A percentile compares a stretch with the other conserved stretches of the same genome.
phyloP scores from a whole-genome alignment of 2,888 invertebrate genomes.

The Beris morrisii region DNA sequence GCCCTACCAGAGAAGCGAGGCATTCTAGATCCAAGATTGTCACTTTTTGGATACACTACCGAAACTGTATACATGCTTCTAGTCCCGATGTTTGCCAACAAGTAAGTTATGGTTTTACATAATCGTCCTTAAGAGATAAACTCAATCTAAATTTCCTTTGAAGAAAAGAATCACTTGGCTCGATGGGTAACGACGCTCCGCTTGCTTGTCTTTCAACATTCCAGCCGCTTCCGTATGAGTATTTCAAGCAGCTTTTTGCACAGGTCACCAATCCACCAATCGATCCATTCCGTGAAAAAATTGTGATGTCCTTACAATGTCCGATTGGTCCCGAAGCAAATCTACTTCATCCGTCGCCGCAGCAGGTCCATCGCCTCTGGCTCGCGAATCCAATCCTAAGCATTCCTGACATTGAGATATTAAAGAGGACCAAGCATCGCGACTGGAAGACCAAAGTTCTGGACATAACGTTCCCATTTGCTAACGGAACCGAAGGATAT shows the following conservation, averaged over 20 bases:
- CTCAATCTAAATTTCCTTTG: not conserved
- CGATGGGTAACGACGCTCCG: constrained; percentile 99
- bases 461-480: constrained; percentile 83
- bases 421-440: constrained; percentile 80
- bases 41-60: constrained; percentile 90
- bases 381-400: constrained; percentile 93
- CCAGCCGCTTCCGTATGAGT: constrained; percentile 93
- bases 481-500: constrained; percentile 75
- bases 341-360: constrained; percentile 83
- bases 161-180: constrained; percentile 97
- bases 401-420: constrained; percentile 82
- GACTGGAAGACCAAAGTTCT: constrained; percentile 87
- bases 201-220: constrained; percentile 94
- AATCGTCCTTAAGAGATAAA: not conserved
- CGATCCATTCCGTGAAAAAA: constrained; percentile 96
- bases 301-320: constrained; percentile 97
- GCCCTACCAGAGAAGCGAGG: constrained; percentile 57
- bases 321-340: constrained; percentile 97
- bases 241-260: constrained; percentile 98
- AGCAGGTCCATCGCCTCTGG: constrained; percentile 88
- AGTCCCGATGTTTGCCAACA: constrained; percentile 93
- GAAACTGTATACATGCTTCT: constrained; percentile 94
- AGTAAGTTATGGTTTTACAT: constrained; percentile 62
- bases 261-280: constrained; percentile 99
- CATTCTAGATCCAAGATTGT: constrained; percentile 78